Percentiles rank a stretch among this genome's conserved stretches.
Evolutionary conservation across 2,797 vertebrate genomes (phyloP).

Genomic region (Lagocephalus sceleratus): DNA sequence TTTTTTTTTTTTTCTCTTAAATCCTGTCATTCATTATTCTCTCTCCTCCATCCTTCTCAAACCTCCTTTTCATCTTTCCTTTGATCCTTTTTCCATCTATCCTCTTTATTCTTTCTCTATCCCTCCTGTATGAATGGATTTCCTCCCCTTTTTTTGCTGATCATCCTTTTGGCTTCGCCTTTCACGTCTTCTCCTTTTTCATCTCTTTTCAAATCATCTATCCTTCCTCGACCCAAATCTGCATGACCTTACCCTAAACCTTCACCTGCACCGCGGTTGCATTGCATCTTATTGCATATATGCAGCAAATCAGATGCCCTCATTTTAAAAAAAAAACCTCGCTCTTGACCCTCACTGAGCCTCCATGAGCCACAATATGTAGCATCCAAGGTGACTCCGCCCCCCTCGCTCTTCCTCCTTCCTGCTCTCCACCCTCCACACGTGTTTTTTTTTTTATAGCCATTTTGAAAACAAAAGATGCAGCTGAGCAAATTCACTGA

Average conservation of each 20-base stretch:
- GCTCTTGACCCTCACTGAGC: conserved; percentile 27
- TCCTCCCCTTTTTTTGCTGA: conserved; percentile 6
- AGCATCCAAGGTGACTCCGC: conserved; percentile 62
- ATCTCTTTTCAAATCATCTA: conserved; percentile 7
- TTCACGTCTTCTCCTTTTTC: conserved; percentile 8
- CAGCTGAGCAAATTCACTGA: conserved; percentile 33
- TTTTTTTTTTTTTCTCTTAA: too few relatives aligned
- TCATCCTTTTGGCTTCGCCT: background rate
- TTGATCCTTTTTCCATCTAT: conserved; percentile 3
- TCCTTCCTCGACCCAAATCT: conserved; percentile 25
- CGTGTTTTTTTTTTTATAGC: conserved; percentile 20
- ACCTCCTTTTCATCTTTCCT: conserved; percentile 15
- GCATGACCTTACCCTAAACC: background rate
- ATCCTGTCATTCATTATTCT: conserved; percentile 18
- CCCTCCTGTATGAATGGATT: conserved; percentile 39
- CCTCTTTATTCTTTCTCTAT: conserved; percentile 16
- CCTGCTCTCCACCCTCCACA: conserved; percentile 29
- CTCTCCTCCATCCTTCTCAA: conserved; percentile 12
- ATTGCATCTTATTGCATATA: conserved; percentile 11
- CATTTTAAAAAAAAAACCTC: conserved; percentile 31
- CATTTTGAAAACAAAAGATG: conserved; percentile 23
- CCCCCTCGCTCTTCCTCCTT: background rate
- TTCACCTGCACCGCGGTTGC: background rate
- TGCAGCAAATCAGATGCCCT: conserved; percentile 3
- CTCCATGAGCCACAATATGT: conserved; percentile 64